These are phyloP conservation scores for Gallinago undulata DNA, from an alignment of 2,113 vertebrate genomes.

Conservation along the genomic window DNA sequence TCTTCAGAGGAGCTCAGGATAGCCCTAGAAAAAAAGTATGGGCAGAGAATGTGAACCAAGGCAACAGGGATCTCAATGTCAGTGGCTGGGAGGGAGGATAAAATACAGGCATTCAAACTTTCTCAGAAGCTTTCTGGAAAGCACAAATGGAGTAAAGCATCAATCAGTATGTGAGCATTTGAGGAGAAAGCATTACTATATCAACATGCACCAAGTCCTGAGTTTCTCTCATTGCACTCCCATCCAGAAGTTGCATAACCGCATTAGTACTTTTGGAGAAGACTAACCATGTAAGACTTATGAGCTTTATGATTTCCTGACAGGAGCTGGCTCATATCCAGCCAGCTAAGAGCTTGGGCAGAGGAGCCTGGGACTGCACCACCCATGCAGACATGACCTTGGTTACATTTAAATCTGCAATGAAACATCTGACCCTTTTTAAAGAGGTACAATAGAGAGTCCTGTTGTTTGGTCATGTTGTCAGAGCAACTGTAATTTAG, in stretches of 20 bases:
- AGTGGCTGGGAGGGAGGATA: accelerated
- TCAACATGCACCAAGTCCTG: not conserved
- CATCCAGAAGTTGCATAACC: not conserved
- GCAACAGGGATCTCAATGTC: not conserved
- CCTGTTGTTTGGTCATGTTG: not conserved
- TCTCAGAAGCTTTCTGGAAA: not conserved
- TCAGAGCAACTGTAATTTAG: not conserved
- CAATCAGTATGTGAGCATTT: accelerated
- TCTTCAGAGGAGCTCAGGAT: not conserved
- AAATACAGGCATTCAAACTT: not conserved
- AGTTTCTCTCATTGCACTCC: not conserved
- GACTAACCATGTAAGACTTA: not conserved
- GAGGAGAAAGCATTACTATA: not conserved
- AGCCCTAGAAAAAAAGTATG: not conserved
- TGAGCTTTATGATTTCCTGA: not conserved
- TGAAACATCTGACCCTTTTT: not conserved
- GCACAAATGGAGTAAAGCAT: not conserved
- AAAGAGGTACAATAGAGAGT: not conserved
- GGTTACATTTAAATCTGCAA: not conserved
- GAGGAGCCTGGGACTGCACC: not conserved
- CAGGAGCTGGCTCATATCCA: not conserved
- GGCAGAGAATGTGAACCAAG: not conserved
- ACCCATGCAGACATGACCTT: not conserved
- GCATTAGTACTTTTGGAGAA: not conserved
- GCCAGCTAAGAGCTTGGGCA: not conserved